Evolutionary conservation across 2,888 invertebrate genomes (phyloP).

Genomic region (Heliconius aoede): DNA sequence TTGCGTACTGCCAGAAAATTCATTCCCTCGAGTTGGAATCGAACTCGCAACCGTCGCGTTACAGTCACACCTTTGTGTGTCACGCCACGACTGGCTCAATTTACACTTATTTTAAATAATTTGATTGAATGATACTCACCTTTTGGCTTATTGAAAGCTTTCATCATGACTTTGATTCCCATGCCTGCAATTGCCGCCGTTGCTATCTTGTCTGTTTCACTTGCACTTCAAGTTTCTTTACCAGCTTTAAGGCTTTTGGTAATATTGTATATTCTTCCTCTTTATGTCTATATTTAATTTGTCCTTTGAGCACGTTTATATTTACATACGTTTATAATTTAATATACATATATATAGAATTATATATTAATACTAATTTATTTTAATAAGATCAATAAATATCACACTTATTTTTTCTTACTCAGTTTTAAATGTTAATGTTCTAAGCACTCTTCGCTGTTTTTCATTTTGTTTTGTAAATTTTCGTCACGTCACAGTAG

Average conservation of each 20-base stretch:
- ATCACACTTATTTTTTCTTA: conserved; percentile 71
- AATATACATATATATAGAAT: no score
- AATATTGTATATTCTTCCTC: conserved; percentile 28
- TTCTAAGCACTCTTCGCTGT: conserved; percentile 80
- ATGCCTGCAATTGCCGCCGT: conserved; percentile 86
- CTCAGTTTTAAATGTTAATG: conserved; percentile 59
- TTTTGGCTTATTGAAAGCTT: conserved; percentile 93
- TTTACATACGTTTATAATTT: conserved; percentile 42
- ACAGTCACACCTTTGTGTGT: not conserved
- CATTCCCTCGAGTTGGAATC: not conserved
- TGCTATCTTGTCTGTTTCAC: conserved; percentile 68
- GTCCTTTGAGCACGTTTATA: conserved; percentile 53
- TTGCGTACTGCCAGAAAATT: not conserved
- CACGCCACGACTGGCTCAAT: not conserved
- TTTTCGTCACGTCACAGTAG: conserved; percentile 70
- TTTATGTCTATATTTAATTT: conserved; percentile 39
- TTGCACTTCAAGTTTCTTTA: conserved; percentile 60
- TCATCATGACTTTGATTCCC: conserved; percentile 94
- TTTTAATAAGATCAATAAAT: conserved; percentile 75
- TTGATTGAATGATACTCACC: conserved; percentile 81
- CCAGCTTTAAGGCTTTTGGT: conserved; percentile 51
- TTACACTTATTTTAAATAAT: not conserved
- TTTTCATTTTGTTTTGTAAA: conserved; percentile 77
- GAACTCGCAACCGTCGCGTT: not conserved
- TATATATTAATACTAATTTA: conserved; percentile 47